Conservation (phyloP, 1,140 invertebrate species). For the Cataglyphis hispanica region DNA sequence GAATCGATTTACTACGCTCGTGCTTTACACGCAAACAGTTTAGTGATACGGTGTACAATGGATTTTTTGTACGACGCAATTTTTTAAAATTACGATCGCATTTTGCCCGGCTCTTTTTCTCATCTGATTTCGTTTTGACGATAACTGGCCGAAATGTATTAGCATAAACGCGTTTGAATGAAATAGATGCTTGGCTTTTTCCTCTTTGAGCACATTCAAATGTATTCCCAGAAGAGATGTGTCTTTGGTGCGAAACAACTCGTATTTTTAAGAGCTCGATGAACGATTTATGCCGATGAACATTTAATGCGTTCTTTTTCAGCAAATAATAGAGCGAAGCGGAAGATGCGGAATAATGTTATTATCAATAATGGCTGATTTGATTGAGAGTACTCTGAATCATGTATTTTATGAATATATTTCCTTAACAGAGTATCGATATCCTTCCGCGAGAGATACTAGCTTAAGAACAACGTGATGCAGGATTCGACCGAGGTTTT, state of each 20-base stretch:
- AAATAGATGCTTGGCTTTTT: conserved; percentile 21
- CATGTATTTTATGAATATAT: conserved; percentile 40
- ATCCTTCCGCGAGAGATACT: conserved; percentile 24
- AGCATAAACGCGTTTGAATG: conserved; percentile 70
- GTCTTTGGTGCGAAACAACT: conserved; percentile 53
- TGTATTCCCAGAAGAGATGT: conserved; percentile 68
- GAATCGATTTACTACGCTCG: conserved; percentile 65
- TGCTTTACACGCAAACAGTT: conserved; percentile 66
- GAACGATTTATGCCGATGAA: conserved; percentile 58
- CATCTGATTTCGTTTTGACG: conserved; percentile 46
- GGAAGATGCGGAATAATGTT: background rate
- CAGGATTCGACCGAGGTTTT: conserved; percentile 57
- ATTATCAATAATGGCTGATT: conserved; percentile 37
- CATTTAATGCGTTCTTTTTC: conserved; percentile 52
- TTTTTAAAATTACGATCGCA: conserved; percentile 36
- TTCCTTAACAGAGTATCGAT: conserved; percentile 33
- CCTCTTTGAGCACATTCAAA: conserved; percentile 75
- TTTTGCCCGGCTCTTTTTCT: background rate
- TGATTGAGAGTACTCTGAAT: conserved; percentile 28
- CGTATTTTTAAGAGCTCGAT: conserved; percentile 74
- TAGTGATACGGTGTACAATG: conserved; percentile 31
- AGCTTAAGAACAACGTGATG: conserved; percentile 60
- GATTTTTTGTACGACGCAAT: conserved; percentile 48
- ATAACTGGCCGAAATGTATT: conserved; percentile 53
- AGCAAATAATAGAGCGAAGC: conserved; percentile 29